These are phyloP conservation scores for Drosophila sp. DNA, from an alignment of 1,140 invertebrate genomes.

Conservation along the genomic window DNA sequence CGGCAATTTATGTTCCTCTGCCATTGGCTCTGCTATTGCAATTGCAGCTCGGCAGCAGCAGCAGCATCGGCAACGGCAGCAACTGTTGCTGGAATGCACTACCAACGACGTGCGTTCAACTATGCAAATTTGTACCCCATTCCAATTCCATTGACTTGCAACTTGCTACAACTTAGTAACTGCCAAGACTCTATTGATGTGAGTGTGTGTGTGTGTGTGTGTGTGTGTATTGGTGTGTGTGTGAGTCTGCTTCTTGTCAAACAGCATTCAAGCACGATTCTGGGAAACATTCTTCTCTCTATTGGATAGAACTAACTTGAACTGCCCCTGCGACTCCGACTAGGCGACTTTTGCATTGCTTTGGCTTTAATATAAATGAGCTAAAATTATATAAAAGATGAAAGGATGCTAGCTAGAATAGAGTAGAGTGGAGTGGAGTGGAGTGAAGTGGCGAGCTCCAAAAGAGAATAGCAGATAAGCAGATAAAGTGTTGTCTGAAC, in stretches of 20 bases:
- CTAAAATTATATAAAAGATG: constrained; percentile 57
- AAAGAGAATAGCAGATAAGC: constrained; percentile 9
- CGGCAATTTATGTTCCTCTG: constrained; percentile 71
- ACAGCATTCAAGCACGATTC: constrained; percentile 82
- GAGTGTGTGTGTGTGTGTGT: constrained; percentile 28
- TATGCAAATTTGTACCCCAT: constrained; percentile 72
- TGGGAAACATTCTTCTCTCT: constrained; percentile 77
- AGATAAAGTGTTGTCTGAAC: constrained; percentile 46
- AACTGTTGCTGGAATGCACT: constrained; percentile 73
- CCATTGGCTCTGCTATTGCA: constrained; percentile 29
- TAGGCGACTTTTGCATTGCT: constrained; percentile 57
- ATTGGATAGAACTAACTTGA: constrained; percentile 49
- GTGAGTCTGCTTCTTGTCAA: constrained; percentile 69
- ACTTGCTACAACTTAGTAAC: constrained; percentile 78
- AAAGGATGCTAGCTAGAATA: background rate
- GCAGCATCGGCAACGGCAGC: constrained; percentile 39
- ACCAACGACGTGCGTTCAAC: constrained; percentile 70
- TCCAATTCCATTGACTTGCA: constrained; percentile 68
- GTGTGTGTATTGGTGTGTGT: constrained; percentile 29
- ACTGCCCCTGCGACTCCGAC: constrained; percentile 3
- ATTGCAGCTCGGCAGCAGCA: constrained; percentile 48
- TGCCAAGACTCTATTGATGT: constrained; percentile 37
- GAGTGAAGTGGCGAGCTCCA: background rate
- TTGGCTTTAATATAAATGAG: constrained; percentile 69
- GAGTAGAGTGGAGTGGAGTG: background rate